These are phyloP conservation scores for Muscicapa adusta DNA, from an alignment of 2,113 vertebrate genomes.

Conservation along the genomic window DNA sequence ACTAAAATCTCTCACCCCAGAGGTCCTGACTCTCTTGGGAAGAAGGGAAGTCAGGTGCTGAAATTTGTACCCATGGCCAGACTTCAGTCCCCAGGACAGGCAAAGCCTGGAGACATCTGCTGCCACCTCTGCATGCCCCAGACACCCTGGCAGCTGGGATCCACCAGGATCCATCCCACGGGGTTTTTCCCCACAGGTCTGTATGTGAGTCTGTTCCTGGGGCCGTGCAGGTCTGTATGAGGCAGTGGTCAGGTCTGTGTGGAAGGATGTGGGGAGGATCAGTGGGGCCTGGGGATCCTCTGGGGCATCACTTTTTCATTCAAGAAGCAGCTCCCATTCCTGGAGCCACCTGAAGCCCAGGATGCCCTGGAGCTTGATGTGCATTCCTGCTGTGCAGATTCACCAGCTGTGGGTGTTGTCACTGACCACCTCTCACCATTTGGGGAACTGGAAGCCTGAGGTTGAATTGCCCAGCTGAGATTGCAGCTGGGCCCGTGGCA, in stretches of 20 bases:
- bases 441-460: not conserved
- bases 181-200: not conserved
- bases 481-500: not conserved
- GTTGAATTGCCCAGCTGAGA: not conserved
- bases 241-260: not conserved
- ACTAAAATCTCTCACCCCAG: not conserved
- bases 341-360: rapidly evolving
- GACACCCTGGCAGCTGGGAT: not conserved
- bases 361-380: rapidly evolving
- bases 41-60: not conserved
- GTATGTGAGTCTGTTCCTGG: not conserved
- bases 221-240: rapidly evolving
- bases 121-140: not conserved
- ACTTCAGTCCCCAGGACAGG: not conserved
- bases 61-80: not conserved
- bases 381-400: rapidly evolving
- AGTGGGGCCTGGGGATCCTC: not conserved
- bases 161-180: rapidly evolving
- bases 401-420: not conserved
- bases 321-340: not conserved
- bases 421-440: not conserved
- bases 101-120: not conserved
- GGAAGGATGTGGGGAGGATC: not conserved
- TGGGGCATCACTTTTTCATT: rapidly evolving
- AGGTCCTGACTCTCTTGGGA: not conserved